Base-by-base conservation (phyloP, 2,797 vertebrate genomes). In the Coregonus suidteri region DNA sequence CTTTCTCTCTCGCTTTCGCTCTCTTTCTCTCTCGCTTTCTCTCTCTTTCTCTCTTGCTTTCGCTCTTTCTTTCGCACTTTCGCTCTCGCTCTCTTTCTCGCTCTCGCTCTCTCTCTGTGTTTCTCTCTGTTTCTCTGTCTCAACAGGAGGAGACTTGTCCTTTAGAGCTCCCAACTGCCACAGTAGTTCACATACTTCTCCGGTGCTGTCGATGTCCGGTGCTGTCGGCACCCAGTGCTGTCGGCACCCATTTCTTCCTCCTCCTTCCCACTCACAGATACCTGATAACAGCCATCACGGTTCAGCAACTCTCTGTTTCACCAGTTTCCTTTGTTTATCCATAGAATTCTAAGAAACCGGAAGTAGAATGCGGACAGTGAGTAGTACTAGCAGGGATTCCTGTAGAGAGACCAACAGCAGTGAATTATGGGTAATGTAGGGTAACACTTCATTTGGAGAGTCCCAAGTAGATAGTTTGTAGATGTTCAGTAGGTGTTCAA, bases 361-460 rank as follows among this genome's bases (percentile, higher is more conserved):
- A 25, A 25, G 25, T 56, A 56, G 4, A 1, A 56, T 1, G 62
- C 13, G 20, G 25, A 65, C 3, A 65, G 11, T 20, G 59, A 64
- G 30, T 37, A 41, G 4, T 35, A 16, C 25, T 11, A 47, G 16
- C 41, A 53, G 18, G 54, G 65, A 54, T 71, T 70, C 14, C 30
- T 54, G 31, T 66, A n/a, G 56, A 59, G 35, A 15, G 73, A 25
- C 69, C 30, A 34, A 47, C 59, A 31, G 66, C 59, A 31, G 53
- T 76, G 25, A 73, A 62, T 71, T 62, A 34, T 75, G 64, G 64
- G 64, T 66, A 66, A 66, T 66, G 64, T 66, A 66, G 64, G 52
- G 25, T 25, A 25, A 25, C 25, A 25, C 25, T 25, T 25, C 25
- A 25, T 25, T 25, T 25, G 25, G 25, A 25, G 0, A 25, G 25